Base-by-base conservation (phyloP, 2,888 invertebrate species). In the Trichopria drosophilae region DNA sequence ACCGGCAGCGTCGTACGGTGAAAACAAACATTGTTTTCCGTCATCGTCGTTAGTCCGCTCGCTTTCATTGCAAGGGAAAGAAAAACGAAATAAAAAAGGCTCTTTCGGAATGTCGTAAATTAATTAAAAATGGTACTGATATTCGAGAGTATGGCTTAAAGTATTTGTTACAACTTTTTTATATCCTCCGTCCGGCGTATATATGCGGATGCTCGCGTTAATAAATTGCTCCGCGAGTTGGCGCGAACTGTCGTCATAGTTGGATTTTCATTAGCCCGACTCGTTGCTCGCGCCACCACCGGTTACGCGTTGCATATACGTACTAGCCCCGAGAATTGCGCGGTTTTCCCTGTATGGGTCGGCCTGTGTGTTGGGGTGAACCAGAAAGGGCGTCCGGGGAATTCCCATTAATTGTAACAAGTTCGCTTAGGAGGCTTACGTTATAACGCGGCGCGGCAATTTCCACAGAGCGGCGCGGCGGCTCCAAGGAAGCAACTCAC, bases 341-440 rank as follows among this genome's bases (percentile, higher is more conserved):
- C 46, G 34, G n/a, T n/a, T n/a, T n/a, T 28, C 43, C 35, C 36
- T 40, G 43, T 42, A 45, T n/a, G n/a, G n/a, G n/a, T n/a, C n/a
- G n/a, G n/a, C n/a, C n/a, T n/a, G n/a, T n/a, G n/a, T n/a, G n/a
- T n/a, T n/a, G 23, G 24, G 26, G 32, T 32, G 18, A 50, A 31
- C 43, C 43, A 52, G 43, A 46, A 51, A 48, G 31, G 43, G 41
- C 58, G 40, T 36, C 60, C 50, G 45, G 58, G 57, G 58, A 63
- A 65, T 63, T 61, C 51, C 55, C 57, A 59, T 61, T 61, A 66
- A 67, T 64, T 64, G 59, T 63, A 63, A 63, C 58, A 49, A 59
- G 64, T 63, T 59, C 54, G 56, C 56, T 62, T 60, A 59, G 56
- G 46, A 56, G 53, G 64, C 65, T 68, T 62, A 66, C 55, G 53